Evolutionary conservation across 2,113 vertebrate genomes (phyloP).

Genomic region (Pelvicachromis taeniatus): DNA sequence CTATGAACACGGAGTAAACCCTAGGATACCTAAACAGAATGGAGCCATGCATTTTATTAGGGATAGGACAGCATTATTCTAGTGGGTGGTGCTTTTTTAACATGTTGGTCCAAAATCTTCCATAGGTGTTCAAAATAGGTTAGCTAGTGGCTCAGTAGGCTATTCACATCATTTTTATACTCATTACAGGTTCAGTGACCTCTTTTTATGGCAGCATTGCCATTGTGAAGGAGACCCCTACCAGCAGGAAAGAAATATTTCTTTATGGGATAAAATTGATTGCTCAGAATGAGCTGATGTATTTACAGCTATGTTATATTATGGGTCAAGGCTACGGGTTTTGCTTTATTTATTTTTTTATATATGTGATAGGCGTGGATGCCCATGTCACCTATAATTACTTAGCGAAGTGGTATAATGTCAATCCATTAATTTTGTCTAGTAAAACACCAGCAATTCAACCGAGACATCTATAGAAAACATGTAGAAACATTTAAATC

Average conservation of each 20-base stretch:
- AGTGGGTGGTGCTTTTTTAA: neutral
- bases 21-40: neutral
- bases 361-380: neutral
- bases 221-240: neutral
- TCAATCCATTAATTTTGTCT: neutral
- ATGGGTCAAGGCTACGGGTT: neutral
- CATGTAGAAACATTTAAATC: neutral
- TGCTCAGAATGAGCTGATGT: neutral
- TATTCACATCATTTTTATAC: neutral
- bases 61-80: neutral
- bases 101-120: neutral
- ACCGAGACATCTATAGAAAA: neutral
- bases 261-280: neutral
- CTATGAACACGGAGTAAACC: neutral
- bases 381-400: neutral
- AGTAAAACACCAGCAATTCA: neutral
- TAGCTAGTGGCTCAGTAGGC: neutral
- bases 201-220: neutral
- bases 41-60: neutral
- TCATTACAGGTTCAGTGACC: neutral
- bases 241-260: neutral
- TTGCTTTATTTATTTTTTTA: neutral
- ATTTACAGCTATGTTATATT: neutral
- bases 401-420: neutral
- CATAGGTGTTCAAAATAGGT: neutral